Conservation (phyloP, 2,113 vertebrate genomes). For the Hyperoodon ampullatus region DNA sequence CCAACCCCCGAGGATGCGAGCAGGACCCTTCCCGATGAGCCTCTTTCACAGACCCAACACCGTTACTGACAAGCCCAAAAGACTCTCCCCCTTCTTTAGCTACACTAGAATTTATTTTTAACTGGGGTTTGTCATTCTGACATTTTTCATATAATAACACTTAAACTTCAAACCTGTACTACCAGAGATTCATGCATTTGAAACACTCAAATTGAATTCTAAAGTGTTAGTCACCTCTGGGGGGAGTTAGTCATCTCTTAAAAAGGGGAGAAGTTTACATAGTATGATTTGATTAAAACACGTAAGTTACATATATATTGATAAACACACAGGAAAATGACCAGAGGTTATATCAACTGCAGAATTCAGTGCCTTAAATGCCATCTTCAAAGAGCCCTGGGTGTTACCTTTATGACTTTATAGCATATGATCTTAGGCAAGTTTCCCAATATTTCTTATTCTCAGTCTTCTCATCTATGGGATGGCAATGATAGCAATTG, state of each 20-base stretch:
- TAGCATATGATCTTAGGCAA: neutral
- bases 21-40: neutral
- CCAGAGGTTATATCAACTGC: neutral
- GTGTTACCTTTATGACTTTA: neutral
- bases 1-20: rapidly evolving
- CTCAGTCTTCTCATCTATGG: neutral
- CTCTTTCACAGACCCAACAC: neutral
- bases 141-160: neutral
- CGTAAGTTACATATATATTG: neutral
- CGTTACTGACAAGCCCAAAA: neutral
- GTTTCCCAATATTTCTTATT: neutral
- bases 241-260: neutral
- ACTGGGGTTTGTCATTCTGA: neutral
- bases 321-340: neutral
- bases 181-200: neutral
- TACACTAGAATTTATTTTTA: constrained; percentile 12
- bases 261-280: neutral
- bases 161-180: neutral
- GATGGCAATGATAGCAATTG: neutral
- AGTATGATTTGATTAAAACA: constrained; percentile 13
- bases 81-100: neutral
- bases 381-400: neutral
- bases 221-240: neutral
- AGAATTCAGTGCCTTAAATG: neutral
- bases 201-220: neutral